Evolutionary conservation across 2,888 invertebrate genomes (phyloP).

Genomic region (Synanthedon vespiformis): DNA sequence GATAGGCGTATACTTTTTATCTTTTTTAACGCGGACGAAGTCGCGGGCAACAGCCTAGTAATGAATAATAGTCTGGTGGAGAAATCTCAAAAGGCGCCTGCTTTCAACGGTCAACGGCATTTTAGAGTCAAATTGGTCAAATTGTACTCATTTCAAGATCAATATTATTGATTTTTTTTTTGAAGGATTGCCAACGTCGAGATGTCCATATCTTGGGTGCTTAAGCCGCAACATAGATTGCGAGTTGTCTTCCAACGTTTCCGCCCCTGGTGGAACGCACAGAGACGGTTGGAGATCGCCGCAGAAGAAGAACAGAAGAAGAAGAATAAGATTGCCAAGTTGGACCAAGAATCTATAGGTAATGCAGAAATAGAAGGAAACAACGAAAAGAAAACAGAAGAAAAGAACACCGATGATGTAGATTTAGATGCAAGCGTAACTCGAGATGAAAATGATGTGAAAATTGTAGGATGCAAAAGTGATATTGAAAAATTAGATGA

Average conservation of each 20-base stretch:
- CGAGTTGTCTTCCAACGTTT: slow-evolving; percentile 62
- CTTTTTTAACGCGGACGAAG: too few species aligned
- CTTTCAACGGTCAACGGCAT: too few species aligned
- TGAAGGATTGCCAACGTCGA: slow-evolving; percentile 62
- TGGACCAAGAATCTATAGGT: slow-evolving; percentile 1
- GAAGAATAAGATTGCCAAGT: slow-evolving; percentile 2
- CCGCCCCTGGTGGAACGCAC: slow-evolving; percentile 62
- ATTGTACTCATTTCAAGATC: neutral
- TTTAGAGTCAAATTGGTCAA: too few species aligned
- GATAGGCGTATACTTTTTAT: too few species aligned
- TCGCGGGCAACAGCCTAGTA: too few species aligned
- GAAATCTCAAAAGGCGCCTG: too few species aligned
- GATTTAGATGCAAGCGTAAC: neutral
- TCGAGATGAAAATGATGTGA: neutral
- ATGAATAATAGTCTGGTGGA: too few species aligned
- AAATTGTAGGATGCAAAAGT: too few species aligned
- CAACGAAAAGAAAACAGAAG: slow-evolving; percentile 3
- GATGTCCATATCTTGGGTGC: slow-evolving; percentile 58
- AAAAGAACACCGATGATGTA: neutral
- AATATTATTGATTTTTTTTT: slow-evolving; percentile 14
- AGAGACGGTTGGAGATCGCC: slow-evolving; percentile 41
- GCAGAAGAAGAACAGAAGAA: slow-evolving; percentile 21
- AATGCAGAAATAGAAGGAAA: slow-evolving; percentile 4
- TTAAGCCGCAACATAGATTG: slow-evolving; percentile 61
- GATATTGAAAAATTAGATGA: too few species aligned